Percentiles rank a stretch among this genome's conserved stretches.
Conservation (phyloP, 1,140 invertebrate species). For the Apis laboriosa region DNA sequence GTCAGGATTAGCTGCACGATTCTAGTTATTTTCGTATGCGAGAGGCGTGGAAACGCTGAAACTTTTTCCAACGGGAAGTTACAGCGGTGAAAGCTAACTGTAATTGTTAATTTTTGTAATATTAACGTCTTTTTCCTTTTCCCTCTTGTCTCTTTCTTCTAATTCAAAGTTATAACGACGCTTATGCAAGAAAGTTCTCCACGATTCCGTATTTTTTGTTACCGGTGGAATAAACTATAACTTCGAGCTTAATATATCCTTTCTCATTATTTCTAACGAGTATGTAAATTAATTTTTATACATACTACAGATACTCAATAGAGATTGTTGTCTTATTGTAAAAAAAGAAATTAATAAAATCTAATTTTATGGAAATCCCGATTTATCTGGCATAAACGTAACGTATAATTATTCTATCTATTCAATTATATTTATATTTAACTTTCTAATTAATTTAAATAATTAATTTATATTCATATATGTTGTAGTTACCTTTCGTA, state of each 20-base stretch:
- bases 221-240: slow-evolving; percentile 49
- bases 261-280: slow-evolving; percentile 51
- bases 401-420: neutral
- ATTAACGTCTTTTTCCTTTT: slow-evolving; percentile 29
- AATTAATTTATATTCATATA: neutral
- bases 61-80: neutral
- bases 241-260: slow-evolving; percentile 48
- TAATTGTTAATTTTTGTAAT: slow-evolving; percentile 62
- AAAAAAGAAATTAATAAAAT: slow-evolving; percentile 61
- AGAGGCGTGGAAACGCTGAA: neutral
- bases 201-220: slow-evolving; percentile 21
- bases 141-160: slow-evolving; percentile 39
- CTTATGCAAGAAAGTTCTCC: slow-evolving; percentile 20
- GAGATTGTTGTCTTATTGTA: slow-evolving; percentile 54
- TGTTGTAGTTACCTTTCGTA: neutral
- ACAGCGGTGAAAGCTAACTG: slow-evolving; percentile 12
- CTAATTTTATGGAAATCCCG: slow-evolving; percentile 29
- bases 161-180: slow-evolving; percentile 56
- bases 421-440: neutral
- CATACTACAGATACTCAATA: slow-evolving; percentile 46
- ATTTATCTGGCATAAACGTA: neutral
- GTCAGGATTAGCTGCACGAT: slow-evolving; percentile 48
- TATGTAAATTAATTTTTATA: slow-evolving; percentile 65
- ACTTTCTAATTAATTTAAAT: neutral
- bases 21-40: slow-evolving; percentile 47